Conservation (phyloP, 2,888 invertebrate species). For the Cantharis rufa region DNA sequence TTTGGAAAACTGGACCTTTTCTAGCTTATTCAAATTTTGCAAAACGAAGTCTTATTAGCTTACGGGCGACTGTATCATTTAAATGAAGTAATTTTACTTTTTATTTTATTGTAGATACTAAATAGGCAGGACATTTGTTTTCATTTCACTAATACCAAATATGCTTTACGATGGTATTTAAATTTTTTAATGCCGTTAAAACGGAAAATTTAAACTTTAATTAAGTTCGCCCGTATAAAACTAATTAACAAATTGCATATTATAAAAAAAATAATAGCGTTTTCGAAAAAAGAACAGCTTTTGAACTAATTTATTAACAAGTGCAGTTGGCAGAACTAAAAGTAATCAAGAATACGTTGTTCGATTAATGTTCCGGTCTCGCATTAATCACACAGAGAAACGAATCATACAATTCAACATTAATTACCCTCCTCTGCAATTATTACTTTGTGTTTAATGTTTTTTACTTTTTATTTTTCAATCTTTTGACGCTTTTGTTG, state of each 20-base stretch:
- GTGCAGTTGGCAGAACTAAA: constrained; percentile 32
- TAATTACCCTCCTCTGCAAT: constrained; percentile 31
- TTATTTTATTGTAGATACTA: neutral
- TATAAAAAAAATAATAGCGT: neutral
- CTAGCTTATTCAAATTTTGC: constrained; percentile 1
- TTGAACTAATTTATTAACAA: constrained; percentile 26
- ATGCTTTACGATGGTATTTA: neutral
- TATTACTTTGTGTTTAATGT: constrained; percentile 27
- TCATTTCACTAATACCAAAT: neutral
- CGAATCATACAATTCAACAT: constrained; percentile 33
- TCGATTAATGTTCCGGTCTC: constrained; percentile 36
- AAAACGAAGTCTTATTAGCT: neutral
- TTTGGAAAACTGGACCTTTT: constrained; percentile 20
- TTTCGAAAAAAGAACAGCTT: neutral
- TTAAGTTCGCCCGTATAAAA: neutral
- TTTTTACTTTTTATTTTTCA: neutral
- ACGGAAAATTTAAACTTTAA: neutral
- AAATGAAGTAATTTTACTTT: neutral
- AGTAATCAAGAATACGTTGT: constrained; percentile 37
- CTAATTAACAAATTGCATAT: neutral
- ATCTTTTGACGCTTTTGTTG: neutral
- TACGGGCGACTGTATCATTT: neutral
- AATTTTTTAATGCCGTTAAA: neutral
- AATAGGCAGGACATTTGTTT: neutral
- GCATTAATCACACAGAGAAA: constrained; percentile 35